These are phyloP conservation scores for Vulpes ferrilata DNA, from an alignment of 2,113 vertebrate species.

Conservation along the genomic window DNA sequence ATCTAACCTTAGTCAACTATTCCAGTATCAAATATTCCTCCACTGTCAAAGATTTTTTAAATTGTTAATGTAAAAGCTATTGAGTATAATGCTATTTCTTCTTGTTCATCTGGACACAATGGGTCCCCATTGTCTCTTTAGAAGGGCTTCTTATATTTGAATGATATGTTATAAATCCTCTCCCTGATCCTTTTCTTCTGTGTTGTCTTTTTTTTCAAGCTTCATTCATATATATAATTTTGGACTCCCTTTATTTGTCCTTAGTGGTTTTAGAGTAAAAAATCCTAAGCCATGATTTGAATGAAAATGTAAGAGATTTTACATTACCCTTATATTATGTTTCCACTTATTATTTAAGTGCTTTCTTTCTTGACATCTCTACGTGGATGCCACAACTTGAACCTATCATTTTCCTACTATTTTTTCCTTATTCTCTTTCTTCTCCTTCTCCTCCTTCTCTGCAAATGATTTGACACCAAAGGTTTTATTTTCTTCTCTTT, in stretches of 20 bases:
- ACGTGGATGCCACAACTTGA: neutral
- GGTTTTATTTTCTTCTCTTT: neutral
- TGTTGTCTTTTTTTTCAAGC: neutral
- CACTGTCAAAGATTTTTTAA: constrained; percentile 44
- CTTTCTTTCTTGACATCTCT: constrained; percentile 26
- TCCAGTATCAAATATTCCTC: constrained; percentile 22
- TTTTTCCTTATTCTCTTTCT: neutral
- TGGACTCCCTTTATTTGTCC: neutral
- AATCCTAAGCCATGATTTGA: neutral
- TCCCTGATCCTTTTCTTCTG: neutral
- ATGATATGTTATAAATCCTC: neutral
- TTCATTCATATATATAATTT: constrained; percentile 15
- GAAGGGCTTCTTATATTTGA: constrained; percentile 12
- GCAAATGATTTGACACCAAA: constrained; percentile 8
- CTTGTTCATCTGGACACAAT: neutral
- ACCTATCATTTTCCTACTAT: neutral
- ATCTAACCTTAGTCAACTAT: neutral
- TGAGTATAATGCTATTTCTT: constrained; percentile 2
- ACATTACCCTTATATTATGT: neutral
- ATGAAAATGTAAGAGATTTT: neutral
- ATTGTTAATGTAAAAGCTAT: neutral
- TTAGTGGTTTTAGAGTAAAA: constrained; percentile 34
- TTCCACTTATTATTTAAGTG: neutral
- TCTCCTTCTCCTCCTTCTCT: constrained; percentile 29
- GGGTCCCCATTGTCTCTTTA: neutral